Conservation (phyloP, 92 coral and sea anemone genomes). For the Porites cylindrica region DNA sequence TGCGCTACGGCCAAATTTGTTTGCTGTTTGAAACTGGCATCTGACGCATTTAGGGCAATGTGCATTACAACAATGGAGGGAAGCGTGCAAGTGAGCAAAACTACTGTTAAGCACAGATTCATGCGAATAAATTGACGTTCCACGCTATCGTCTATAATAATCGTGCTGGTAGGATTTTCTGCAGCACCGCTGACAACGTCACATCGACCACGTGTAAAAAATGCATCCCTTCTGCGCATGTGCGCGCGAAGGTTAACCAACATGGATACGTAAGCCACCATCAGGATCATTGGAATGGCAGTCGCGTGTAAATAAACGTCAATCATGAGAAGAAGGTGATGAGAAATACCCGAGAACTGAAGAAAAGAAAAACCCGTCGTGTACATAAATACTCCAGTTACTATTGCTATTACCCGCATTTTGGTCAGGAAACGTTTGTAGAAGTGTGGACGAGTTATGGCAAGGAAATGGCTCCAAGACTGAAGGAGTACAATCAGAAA, state of each 20-base stretch:
- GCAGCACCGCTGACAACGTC: background rate
- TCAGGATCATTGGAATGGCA: conserved; percentile 30
- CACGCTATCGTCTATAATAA: background rate
- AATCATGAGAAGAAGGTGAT: conserved; percentile 2
- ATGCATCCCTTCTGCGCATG: conserved; percentile 23
- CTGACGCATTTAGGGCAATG: conserved; percentile 9
- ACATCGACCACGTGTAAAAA: background rate
- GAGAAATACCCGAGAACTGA: conserved; percentile 29
- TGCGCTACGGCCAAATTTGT: conserved; percentile 31
- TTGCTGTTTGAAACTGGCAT: conserved; percentile 19
- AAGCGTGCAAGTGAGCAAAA: conserved; percentile 44
- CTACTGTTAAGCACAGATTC: conserved; percentile 24
- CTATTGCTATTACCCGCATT: conserved; percentile 22
- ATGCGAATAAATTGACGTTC: conserved; percentile 50
- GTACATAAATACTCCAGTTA: conserved; percentile 22
- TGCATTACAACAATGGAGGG: conserved; percentile 48
- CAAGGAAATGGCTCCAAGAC: conserved; percentile 52
- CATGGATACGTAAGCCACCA: conserved; percentile 29
- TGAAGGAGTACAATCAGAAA: conserved; percentile 44
- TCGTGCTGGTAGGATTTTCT: background rate
- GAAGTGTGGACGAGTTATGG: conserved; percentile 41
- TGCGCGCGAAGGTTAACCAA: conserved; percentile 36
- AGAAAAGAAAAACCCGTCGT: conserved; percentile 41
- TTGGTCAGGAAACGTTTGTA: conserved; percentile 39
- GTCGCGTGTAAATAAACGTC: conserved; percentile 52